Conservation (phyloP, 2,113 vertebrate genomes). For the Tretioscincus oriximinensis region DNA sequence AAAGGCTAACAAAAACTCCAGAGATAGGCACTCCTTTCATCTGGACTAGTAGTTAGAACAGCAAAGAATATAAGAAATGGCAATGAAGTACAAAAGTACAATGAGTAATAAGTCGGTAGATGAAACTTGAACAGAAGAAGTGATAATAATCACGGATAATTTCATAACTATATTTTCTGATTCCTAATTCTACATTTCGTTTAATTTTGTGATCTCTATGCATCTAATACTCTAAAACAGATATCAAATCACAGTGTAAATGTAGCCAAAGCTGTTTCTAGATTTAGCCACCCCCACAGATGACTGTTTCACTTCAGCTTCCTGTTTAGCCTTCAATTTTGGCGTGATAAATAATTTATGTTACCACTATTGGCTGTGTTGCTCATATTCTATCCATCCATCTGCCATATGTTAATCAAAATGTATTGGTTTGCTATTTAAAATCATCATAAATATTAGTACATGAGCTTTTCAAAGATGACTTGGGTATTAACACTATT, state of each 20-base stretch:
- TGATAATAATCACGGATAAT: not conserved
- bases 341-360: not conserved
- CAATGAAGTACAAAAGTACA: not conserved
- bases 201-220: not conserved
- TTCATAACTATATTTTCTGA: not conserved
- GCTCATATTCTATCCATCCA: not conserved
- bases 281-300: not conserved
- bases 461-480: not conserved
- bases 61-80: not conserved
- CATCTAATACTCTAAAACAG: not conserved
- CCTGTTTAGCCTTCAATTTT: not conserved
- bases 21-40: not conserved
- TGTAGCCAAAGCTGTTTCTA: not conserved
- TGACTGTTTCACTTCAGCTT: not conserved
- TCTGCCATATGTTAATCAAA: not conserved
- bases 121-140: not conserved
- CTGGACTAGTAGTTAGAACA: not conserved
- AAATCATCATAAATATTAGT: not conserved
- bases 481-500: not conserved
- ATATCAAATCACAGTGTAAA: not conserved
- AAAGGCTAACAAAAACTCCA: not conserved
- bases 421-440: not conserved
- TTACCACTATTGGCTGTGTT: not conserved
- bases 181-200: slow-evolving; percentile 8
- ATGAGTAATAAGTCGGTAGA: not conserved